Evolutionary conservation across 92 coral and sea anemone genomes (phyloP).

Genomic region (Ricordea florida): DNA sequence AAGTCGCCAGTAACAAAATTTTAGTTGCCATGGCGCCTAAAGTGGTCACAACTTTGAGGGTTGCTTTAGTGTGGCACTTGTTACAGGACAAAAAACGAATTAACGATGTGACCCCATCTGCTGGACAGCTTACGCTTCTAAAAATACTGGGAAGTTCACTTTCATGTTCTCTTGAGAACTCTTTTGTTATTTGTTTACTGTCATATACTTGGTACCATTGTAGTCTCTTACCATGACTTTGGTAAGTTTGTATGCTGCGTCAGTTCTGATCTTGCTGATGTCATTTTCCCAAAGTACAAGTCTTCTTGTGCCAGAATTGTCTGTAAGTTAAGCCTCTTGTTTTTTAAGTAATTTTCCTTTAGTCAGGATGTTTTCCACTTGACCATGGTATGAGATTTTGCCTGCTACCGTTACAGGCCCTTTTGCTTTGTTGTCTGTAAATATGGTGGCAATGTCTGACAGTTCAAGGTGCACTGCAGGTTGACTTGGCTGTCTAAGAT

Average conservation of each 20-base stretch:
- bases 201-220: slow-evolving; percentile 3
- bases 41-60: too few species aligned
- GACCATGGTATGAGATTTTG: slow-evolving; percentile 9
- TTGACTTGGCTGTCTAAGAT: too few species aligned
- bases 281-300: slow-evolving; percentile 38
- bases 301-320: slow-evolving; percentile 14
- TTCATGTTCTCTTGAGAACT: background rate
- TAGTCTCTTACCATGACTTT: slow-evolving; percentile 19
- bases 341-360: slow-evolving; percentile 4
- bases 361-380: background rate
- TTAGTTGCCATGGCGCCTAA: too few species aligned
- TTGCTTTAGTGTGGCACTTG: too few species aligned
- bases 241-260: background rate
- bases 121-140: too few species aligned
- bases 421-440: slow-evolving; percentile 6
- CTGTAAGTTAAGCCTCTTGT: slow-evolving; percentile 11
- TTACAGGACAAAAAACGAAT: too few species aligned
- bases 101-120: too few species aligned
- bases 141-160: too few species aligned
- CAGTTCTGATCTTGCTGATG: background rate
- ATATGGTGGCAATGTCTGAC: slow-evolving; percentile 1
- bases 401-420: slow-evolving; percentile 5
- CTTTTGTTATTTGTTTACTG: slow-evolving; percentile 24
- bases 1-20: too few species aligned
- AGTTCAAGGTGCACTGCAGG: slow-evolving; percentile 10